A percentile compares a stretch with the other conserved stretches of the same genome.
Evolutionary conservation across 2,888 invertebrate species (phyloP).

Genomic region (Tethea ocularis): DNA sequence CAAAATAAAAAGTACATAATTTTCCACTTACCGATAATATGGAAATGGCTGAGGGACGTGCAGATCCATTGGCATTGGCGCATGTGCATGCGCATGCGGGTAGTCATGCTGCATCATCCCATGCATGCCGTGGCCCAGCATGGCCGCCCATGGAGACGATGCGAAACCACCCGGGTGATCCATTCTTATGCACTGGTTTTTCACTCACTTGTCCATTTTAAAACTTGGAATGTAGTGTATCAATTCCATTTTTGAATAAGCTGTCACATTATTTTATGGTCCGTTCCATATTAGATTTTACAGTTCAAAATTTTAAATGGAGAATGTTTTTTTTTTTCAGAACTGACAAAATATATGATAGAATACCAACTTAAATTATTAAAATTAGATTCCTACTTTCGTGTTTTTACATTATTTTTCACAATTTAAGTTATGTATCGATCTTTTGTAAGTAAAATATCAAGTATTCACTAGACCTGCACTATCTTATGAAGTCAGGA

Average conservation of each 20-base stretch:
- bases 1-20: no score
- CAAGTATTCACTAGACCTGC: no score
- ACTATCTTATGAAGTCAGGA: no score
- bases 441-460: no score
- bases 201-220: conserved; percentile 44
- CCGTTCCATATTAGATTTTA: background rate
- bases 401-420: no score
- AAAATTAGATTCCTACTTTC: no score
- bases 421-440: no score
- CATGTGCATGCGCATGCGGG: conserved; percentile 84
- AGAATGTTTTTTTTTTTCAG: background rate
- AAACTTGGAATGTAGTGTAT: conserved; percentile 10
- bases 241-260: background rate
- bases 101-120: conserved; percentile 87
- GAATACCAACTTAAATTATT: background rate
- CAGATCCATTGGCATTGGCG: conserved; percentile 93
- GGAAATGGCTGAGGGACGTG: conserved; percentile 96
- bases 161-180: conserved; percentile 91
- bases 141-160: conserved; percentile 91
- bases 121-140: conserved; percentile 86
- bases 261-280: background rate
- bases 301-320: background rate
- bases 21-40: conserved; percentile 90
- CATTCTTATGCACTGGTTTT: conserved; percentile 67
- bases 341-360: background rate